phyloP scores from a whole-genome alignment of 2,113 vertebrate genomes.

The Plecotus auritus region DNA sequence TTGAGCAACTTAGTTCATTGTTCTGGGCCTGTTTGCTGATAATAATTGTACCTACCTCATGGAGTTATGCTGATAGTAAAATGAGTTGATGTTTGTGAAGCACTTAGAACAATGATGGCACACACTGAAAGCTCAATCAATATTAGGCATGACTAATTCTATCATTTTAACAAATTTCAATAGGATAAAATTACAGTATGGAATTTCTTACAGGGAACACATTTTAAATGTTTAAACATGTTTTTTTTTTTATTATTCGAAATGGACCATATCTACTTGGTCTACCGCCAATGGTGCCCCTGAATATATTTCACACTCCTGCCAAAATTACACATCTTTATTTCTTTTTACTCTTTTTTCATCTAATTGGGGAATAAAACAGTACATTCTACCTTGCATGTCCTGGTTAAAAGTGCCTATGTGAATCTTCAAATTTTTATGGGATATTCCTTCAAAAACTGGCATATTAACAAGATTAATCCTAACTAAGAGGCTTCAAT shows the following conservation, averaged over 20 bases:
- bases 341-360: background rate
- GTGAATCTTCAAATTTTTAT: background rate
- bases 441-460: background rate
- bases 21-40: background rate
- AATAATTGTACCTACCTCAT: background rate
- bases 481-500: background rate
- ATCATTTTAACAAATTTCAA: background rate
- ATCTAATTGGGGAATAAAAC: background rate
- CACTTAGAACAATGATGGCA: background rate
- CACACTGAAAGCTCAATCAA: background rate
- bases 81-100: background rate
- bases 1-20: background rate
- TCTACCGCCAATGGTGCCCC: background rate
- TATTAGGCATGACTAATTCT: background rate
- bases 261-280: background rate
- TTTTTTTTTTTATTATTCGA: background rate
- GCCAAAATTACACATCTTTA: background rate
- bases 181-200: background rate
- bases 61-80: background rate
- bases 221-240: background rate
- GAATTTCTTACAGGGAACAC: background rate
- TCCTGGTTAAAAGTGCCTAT: background rate
- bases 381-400: background rate
- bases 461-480: slow-evolving; percentile 50
- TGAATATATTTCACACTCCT: background rate